Evolutionary conservation across 2,113 vertebrate species (phyloP).

Genomic region (Brachyhypopomus gauderio): DNA sequence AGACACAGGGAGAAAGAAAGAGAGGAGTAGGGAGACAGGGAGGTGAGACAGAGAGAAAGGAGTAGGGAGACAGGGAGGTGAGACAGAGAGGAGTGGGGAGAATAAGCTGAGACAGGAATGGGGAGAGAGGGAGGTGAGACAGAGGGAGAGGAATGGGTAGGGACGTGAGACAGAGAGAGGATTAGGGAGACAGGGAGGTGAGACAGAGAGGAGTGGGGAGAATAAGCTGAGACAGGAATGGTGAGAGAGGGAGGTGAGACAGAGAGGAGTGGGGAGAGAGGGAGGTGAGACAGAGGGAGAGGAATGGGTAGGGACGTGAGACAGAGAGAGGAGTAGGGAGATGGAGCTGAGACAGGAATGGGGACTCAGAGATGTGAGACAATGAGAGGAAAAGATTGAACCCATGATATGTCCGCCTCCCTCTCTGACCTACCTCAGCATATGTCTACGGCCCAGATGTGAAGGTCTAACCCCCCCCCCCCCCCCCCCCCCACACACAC

Average conservation of each 20-base stretch:
- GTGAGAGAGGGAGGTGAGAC: constrained; percentile 20
- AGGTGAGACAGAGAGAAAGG: constrained; percentile 27
- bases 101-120: constrained; percentile 8
- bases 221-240: too few species aligned
- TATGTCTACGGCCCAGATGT: constrained; percentile 56
- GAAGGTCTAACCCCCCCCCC: constrained; percentile 63
- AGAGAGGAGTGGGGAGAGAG: too few species aligned
- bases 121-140: too few species aligned
- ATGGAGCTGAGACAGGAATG: too few species aligned
- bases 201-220: neutral
- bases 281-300: too few species aligned
- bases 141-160: neutral
- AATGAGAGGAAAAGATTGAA: too few species aligned
- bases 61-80: too few species aligned
- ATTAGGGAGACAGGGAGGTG: neutral
- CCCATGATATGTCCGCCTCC: too few species aligned
- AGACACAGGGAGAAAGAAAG: constrained; percentile 31
- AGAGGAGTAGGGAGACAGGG: constrained; percentile 32
- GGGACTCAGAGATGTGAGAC: constrained; percentile 17
- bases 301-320: constrained; percentile 14
- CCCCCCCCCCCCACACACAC: constrained; percentile 54
- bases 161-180: constrained; percentile 6
- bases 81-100: neutral
- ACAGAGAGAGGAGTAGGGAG: too few species aligned
- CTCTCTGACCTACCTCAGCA: neutral